A percentile compares a stretch with the other conserved stretches of the same genome.
Evolutionary conservation across 2,797 vertebrate genomes (phyloP).

Genomic region (Sebastes baramenuke): DNA sequence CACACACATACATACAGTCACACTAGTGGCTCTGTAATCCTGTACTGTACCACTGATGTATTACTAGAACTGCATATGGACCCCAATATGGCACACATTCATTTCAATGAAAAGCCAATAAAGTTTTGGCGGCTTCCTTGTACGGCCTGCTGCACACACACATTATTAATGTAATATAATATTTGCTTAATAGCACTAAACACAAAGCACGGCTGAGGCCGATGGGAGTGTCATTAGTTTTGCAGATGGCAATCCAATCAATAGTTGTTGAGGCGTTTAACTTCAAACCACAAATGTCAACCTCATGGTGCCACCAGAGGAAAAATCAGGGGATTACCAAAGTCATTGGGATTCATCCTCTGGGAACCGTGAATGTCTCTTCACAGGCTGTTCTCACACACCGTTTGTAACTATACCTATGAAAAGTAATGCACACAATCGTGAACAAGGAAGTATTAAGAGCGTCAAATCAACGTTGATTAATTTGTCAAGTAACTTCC

Average conservation of each 20-base stretch:
- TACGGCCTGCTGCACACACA: not conserved
- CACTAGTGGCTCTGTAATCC: not conserved
- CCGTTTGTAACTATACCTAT: accelerated
- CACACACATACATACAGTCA: not conserved
- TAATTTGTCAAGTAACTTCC: too few species aligned
- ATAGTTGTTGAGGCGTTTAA: not conserved
- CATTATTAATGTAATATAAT: not conserved
- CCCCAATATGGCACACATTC: not conserved
- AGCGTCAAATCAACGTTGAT: too few species aligned
- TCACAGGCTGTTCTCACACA: too few species aligned
- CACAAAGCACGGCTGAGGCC: not conserved
- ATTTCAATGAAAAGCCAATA: not conserved
- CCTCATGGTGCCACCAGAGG: not conserved
- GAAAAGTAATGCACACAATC: accelerated
- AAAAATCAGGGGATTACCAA: not conserved
- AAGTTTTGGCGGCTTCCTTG: not conserved
- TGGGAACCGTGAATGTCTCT: not conserved
- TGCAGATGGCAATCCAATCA: not conserved
- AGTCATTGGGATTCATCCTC: not conserved
- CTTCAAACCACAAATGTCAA: not conserved
- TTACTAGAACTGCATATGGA: not conserved
- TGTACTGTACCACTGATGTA: not conserved
- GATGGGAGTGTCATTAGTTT: not conserved
- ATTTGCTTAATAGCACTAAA: not conserved
- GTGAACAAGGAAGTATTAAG: too few species aligned